A percentile compares a stretch with the other conserved stretches of the same genome.
These are phyloP conservation scores for Apostichopus parvimensis DNA, from an alignment of 35 echinoderm and acorn worm species.

Conservation along the genomic window DNA sequence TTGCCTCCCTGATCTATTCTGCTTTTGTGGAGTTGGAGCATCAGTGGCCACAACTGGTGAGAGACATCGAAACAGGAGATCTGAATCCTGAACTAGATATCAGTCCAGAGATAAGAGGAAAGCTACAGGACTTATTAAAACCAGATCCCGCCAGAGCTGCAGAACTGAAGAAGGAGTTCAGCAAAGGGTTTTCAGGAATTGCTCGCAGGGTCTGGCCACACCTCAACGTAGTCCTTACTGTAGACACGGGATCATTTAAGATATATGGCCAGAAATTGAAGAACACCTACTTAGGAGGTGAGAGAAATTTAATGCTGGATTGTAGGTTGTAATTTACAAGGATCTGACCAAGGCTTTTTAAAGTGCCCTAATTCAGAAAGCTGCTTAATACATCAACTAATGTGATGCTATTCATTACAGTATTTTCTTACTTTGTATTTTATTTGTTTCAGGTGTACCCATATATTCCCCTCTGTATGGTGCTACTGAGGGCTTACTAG, in stretches of 20 bases:
- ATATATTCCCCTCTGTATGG: conserved; percentile 89
- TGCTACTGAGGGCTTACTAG: conserved; percentile 86
- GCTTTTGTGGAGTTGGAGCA: conserved; percentile 73
- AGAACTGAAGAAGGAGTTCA: conserved; percentile 76
- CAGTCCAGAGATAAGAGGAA: conserved; percentile 46
- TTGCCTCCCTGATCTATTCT: conserved; percentile 75
- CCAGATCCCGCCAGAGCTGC: conserved; percentile 74
- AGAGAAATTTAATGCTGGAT: background rate
- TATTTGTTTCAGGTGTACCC: conserved; percentile 56
- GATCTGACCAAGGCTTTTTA: background rate
- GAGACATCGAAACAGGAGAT: conserved; percentile 68
- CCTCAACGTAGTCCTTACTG: conserved; percentile 63
- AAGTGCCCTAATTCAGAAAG: background rate
- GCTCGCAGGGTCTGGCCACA: conserved; percentile 82
- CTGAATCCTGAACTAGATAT: conserved; percentile 64
- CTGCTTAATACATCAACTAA: background rate
- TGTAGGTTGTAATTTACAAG: no score
- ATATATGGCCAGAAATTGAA: conserved; percentile 73
- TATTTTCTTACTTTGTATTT: background rate
- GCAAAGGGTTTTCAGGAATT: conserved; percentile 78
- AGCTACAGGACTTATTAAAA: conserved; percentile 57
- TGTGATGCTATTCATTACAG: background rate
- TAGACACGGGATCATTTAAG: conserved; percentile 72
- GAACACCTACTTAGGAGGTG: conserved; percentile 73
- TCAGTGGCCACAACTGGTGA: conserved; percentile 70